Percentiles rank a stretch among this genome's conserved stretches.
Conservation (phyloP, 2,797 vertebrate species). For the Varecia variegata region DNA sequence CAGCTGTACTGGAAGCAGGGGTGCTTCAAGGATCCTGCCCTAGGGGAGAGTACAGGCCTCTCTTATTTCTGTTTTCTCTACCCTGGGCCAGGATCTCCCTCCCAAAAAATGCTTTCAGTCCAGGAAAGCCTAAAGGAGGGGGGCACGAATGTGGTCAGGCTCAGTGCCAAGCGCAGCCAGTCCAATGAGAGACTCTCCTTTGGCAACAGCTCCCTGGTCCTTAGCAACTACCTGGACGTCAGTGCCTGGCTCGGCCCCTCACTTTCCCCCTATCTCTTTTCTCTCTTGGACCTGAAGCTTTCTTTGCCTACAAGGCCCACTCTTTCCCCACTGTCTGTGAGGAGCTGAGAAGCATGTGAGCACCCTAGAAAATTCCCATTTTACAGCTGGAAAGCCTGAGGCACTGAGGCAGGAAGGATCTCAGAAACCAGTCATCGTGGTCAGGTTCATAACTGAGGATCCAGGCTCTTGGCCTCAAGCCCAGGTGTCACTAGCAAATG, state of each 20-base stretch:
- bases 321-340: neutral
- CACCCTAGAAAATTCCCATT: neutral
- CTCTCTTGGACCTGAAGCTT: neutral
- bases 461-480: neutral
- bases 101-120: conserved; percentile 91
- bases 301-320: neutral
- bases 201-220: conserved; percentile 85
- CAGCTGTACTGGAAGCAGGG: too few relatives aligned
- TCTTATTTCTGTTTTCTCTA: neutral
- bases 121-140: conserved; percentile 87
- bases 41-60: neutral
- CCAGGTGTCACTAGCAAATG: neutral
- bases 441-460: neutral
- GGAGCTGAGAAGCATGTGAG: neutral
- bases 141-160: conserved; percentile 83
- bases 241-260: conserved; percentile 63
- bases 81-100: conserved; percentile 82
- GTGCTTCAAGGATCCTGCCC: neutral
- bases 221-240: conserved; percentile 91
- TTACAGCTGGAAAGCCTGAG: neutral
- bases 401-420: too few relatives aligned
- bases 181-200: neutral
- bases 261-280: rapidly evolving
- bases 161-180: conserved; percentile 81
- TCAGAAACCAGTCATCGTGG: neutral